phyloP scores from a whole-genome alignment of 2,888 invertebrate genomes.

The Lepas anatifera region DNA sequence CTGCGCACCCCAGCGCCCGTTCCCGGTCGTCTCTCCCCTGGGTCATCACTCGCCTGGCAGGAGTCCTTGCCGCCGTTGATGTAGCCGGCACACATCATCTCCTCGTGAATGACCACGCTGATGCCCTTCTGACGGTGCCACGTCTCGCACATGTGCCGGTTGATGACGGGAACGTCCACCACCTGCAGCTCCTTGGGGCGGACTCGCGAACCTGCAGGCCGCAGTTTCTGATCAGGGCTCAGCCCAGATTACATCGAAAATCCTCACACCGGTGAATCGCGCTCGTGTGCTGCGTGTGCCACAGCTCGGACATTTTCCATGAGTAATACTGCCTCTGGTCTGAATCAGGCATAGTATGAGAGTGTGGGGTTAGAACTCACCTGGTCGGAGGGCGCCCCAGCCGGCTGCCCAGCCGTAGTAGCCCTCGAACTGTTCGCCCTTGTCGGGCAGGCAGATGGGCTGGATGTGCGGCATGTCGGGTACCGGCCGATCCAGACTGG shows the following conservation, averaged over 20 bases:
- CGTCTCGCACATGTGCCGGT: constrained; percentile 58
- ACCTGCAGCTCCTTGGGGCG: constrained; percentile 81
- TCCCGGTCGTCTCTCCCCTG: too few relatives aligned
- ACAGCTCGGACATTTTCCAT: too few relatives aligned
- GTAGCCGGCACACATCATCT: constrained; percentile 88
- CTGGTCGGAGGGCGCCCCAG: constrained; percentile 71
- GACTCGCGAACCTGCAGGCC: constrained; percentile 54
- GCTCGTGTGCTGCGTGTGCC: too few relatives aligned
- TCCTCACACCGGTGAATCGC: too few relatives aligned
- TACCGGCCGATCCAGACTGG: constrained; percentile 68
- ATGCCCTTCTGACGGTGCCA: constrained; percentile 64
- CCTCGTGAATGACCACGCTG: constrained; percentile 81
- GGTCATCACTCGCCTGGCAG: constrained; percentile 49
- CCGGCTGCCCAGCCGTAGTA: constrained; percentile 87
- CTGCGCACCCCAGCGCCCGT: too few relatives aligned
- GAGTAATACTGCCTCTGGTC: too few relatives aligned
- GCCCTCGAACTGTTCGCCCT: constrained; percentile 77
- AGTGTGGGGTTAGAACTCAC: too few relatives aligned
- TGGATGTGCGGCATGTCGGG: constrained; percentile 51
- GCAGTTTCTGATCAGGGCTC: too few relatives aligned
- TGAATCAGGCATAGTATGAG: too few relatives aligned
- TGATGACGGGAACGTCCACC: constrained; percentile 85
- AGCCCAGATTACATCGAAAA: too few relatives aligned
- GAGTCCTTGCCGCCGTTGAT: constrained; percentile 73
- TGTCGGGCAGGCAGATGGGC: constrained; percentile 80